phyloP scores from a whole-genome alignment of 2,888 invertebrate genomes.

The Drosophila neotestacea region DNA sequence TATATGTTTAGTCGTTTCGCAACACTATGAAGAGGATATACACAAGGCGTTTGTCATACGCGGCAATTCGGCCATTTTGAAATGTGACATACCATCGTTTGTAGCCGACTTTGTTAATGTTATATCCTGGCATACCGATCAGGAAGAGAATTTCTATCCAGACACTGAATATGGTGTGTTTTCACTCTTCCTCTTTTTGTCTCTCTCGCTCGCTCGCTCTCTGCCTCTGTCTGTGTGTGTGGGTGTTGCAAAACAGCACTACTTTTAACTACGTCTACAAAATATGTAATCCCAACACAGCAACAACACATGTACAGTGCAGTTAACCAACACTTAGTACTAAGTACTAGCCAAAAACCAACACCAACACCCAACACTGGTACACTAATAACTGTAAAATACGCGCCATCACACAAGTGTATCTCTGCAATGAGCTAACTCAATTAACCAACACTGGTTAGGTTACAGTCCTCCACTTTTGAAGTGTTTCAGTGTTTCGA shows the following conservation, averaged over 20 bases:
- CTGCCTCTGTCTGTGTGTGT: conserved; percentile 60
- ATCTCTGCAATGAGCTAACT: conserved; percentile 52
- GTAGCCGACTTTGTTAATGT: conserved; percentile 96
- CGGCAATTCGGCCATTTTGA: conserved; percentile 94
- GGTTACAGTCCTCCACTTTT: conserved; percentile 31
- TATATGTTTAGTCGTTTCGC: conserved; percentile 90
- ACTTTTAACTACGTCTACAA: conserved; percentile 55
- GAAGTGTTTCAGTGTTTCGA: conserved; percentile 29
- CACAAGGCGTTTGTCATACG: conserved; percentile 96
- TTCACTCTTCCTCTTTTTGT: not conserved
- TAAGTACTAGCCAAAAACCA: conserved; percentile 47
- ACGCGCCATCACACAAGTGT: conserved; percentile 49
- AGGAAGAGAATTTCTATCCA: conserved; percentile 85
- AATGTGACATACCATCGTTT: conserved; percentile 96
- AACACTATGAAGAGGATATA: conserved; percentile 95
- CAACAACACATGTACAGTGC: conserved; percentile 48
- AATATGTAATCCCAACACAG: conserved; percentile 23
- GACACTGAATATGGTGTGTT: conserved; percentile 85
- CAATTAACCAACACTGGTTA: conserved; percentile 70
- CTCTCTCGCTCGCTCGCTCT: conserved; percentile 4
- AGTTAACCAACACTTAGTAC: conserved; percentile 63
- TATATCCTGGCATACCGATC: conserved; percentile 94
- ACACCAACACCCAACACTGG: conserved; percentile 29
- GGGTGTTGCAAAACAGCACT: conserved; percentile 54
- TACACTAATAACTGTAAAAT: conserved; percentile 69